Evolutionary conservation across 2,888 invertebrate genomes (phyloP).

Genomic region (Melieria picta): DNA sequence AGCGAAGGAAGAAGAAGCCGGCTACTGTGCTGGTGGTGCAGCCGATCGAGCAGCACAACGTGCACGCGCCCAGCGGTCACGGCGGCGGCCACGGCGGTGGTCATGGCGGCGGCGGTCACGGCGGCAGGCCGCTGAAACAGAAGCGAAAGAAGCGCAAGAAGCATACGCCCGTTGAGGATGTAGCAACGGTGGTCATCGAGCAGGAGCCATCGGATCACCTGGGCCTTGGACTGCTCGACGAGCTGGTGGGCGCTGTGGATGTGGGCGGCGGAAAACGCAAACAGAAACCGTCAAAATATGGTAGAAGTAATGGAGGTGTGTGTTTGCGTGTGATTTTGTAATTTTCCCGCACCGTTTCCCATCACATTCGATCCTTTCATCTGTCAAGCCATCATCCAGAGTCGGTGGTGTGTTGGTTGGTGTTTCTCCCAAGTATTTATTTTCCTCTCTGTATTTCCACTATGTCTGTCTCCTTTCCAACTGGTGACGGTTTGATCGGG

Average conservation of each 20-base stretch:
- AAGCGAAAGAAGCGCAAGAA: conserved; percentile 58
- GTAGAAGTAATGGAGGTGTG: conserved; percentile 66
- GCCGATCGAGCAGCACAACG: conserved; percentile 44
- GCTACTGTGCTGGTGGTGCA: conserved; percentile 60
- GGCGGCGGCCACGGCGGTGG: conserved; percentile 42
- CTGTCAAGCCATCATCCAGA: background rate
- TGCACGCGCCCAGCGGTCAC: conserved; percentile 8
- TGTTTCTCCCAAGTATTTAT: too few relatives aligned
- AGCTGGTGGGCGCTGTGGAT: conserved; percentile 48
- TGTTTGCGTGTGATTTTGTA: conserved; percentile 63
- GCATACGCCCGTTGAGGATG: conserved; percentile 44
- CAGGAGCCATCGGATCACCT: conserved; percentile 50
- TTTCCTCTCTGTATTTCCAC: too few relatives aligned
- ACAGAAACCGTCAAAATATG: conserved; percentile 63
- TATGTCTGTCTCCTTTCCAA: too few relatives aligned
- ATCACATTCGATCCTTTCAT: conserved; percentile 32
- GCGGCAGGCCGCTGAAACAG: conserved; percentile 49
- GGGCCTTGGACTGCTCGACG: conserved; percentile 56
- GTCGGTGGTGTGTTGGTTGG: too few relatives aligned
- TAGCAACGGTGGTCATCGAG: conserved; percentile 42
- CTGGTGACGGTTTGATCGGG: too few relatives aligned
- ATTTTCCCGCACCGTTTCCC: conserved; percentile 60
- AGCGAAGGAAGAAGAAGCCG: conserved; percentile 50
- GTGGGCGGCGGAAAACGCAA: conserved; percentile 51
- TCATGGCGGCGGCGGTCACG: conserved; percentile 44